These are phyloP conservation scores for Aphis gossypii DNA, from an alignment of 1,140 invertebrate species.

Conservation along the genomic window DNA sequence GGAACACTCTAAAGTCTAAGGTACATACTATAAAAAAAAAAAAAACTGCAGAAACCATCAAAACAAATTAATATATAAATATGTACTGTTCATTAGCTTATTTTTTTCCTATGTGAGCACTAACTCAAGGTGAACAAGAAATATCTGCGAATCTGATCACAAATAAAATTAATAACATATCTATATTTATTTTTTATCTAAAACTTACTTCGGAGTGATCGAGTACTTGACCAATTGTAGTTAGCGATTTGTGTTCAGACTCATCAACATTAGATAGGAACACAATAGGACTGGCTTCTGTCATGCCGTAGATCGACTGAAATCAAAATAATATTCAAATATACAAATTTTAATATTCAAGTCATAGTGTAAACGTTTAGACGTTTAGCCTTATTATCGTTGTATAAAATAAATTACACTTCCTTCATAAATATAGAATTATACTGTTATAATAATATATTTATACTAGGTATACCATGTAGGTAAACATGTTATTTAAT, in stretches of 20 bases:
- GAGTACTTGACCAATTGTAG: slow-evolving; percentile 79
- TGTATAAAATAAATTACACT: neutral
- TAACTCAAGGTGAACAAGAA: neutral
- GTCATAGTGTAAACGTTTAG: neutral
- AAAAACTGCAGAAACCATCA: neutral
- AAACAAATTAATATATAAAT: neutral
- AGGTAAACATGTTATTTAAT: neutral
- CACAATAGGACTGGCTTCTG: slow-evolving; percentile 81
- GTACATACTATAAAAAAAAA: neutral
- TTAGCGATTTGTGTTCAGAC: slow-evolving; percentile 70
- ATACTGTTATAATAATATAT: neutral
- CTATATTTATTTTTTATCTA: neutral
- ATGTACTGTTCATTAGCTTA: neutral
- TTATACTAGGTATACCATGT: neutral
- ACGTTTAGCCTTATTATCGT: neutral
- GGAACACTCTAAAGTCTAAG: neutral
- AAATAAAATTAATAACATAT: neutral
- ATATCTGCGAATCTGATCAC: neutral
- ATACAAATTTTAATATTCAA: neutral
- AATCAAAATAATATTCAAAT: slow-evolving; percentile 60
- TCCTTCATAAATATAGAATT: neutral
- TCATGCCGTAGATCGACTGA: slow-evolving; percentile 86
- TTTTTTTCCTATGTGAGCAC: neutral
- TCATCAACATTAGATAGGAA: slow-evolving; percentile 74
- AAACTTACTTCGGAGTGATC: slow-evolving; percentile 77